Evolutionary conservation across 2,888 invertebrate species (phyloP).

Genomic region (Hipparchia semele): DNA sequence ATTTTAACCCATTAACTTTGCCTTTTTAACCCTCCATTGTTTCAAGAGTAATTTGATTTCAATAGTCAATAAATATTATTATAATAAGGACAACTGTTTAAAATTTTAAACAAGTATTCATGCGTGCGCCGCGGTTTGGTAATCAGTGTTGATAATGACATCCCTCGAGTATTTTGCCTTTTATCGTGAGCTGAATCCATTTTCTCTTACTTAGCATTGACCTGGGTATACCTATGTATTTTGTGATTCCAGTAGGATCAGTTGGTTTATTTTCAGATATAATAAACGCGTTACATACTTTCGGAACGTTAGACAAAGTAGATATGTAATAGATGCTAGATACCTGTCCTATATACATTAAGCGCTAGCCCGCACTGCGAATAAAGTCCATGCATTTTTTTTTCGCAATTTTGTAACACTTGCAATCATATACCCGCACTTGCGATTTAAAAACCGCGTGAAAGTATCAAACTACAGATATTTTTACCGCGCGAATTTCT

Average conservation of each 20-base stretch:
- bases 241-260: neutral
- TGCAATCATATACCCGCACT: no score
- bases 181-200: slow-evolving; percentile 20
- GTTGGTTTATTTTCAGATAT: neutral
- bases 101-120: slow-evolving; percentile 50
- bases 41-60: neutral
- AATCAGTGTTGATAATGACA: slow-evolving; percentile 36
- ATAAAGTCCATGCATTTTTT: no score
- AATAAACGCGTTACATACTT: neutral
- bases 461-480: no score
- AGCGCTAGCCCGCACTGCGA: no score
- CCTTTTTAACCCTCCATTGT: neutral
- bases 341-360: no score
- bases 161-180: slow-evolving; percentile 12
- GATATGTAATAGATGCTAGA: no score
- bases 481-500: no score
- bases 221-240: neutral
- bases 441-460: no score
- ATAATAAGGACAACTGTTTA: slow-evolving; percentile 42
- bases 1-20: neutral
- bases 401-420: no score
- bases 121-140: slow-evolving; percentile 42
- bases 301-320: no score
- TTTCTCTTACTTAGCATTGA: slow-evolving; percentile 3
- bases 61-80: neutral